These are phyloP conservation scores for Temnothorax curvispinosus DNA, from an alignment of 1,140 invertebrate genomes.

Conservation along the genomic window DNA sequence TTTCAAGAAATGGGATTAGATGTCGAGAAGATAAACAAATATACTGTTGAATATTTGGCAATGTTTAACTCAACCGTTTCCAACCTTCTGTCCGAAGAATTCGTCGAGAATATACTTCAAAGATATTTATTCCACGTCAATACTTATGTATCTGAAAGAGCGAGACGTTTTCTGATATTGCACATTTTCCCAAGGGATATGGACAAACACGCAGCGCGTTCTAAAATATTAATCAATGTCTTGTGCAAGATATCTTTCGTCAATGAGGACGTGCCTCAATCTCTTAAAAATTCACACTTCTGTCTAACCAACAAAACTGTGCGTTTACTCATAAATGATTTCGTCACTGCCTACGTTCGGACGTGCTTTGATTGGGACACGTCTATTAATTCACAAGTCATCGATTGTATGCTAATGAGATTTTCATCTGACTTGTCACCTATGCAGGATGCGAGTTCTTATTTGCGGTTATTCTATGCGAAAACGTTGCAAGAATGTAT, in stretches of 20 bases:
- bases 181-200: constrained; percentile 2
- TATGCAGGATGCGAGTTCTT: constrained; percentile 51
- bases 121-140: constrained; percentile 58
- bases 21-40: rapidly evolving
- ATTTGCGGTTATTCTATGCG: constrained; percentile 51
- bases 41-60: no score
- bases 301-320: constrained; percentile 41
- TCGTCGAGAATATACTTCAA: constrained; percentile 27
- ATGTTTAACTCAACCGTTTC: no score
- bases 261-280: constrained; percentile 31
- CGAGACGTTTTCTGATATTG: neutral
- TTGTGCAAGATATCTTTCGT: neutral
- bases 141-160: rapidly evolving
- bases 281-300: neutral
- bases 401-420: constrained; percentile 43
- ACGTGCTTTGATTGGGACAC: neutral
- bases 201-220: neutral
- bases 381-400: neutral
- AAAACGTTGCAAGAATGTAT: neutral
- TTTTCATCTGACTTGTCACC: constrained; percentile 56
- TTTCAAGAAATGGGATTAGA: neutral
- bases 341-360: neutral
- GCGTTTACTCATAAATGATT: constrained; percentile 14
- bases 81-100: constrained; percentile 48
- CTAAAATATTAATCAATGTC: constrained; percentile 9